phyloP scores from a whole-genome alignment of 1,140 invertebrate genomes.

The Trialeurodes vaporariorum region DNA sequence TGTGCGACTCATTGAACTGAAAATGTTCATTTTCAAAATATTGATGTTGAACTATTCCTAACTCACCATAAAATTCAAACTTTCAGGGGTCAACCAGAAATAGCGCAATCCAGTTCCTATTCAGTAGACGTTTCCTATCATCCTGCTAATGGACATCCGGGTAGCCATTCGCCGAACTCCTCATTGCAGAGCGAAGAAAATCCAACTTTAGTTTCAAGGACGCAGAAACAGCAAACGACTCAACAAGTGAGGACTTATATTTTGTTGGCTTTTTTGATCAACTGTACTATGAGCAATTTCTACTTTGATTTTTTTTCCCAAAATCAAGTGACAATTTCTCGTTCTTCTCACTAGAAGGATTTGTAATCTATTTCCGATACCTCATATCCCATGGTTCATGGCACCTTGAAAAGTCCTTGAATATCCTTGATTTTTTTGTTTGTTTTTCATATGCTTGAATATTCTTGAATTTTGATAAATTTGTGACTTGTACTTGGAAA shows the following conservation, averaged over 20 bases:
- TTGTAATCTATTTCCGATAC: neutral
- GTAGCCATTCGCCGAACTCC: conserved; percentile 43
- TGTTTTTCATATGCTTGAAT: too few species aligned
- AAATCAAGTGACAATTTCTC: neutral
- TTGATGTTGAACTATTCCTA: too few species aligned
- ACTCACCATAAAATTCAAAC: too few species aligned
- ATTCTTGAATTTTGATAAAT: too few species aligned
- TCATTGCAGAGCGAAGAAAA: conserved; percentile 42
- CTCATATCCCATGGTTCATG: neutral
- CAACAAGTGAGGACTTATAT: conserved; percentile 43
- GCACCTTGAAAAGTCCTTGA: too few species aligned
- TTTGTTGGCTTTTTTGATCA: too few species aligned
- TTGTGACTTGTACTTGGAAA: neutral
- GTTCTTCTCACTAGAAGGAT: neutral
- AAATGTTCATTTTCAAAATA: too few species aligned
- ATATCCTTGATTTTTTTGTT: too few species aligned
- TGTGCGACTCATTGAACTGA: too few species aligned
- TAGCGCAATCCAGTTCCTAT: conserved; percentile 28
- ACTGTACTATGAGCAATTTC: too few species aligned
- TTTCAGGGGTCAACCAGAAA: conserved; percentile 27
- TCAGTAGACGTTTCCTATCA: conserved; percentile 27
- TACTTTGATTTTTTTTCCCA: conserved; percentile 3
- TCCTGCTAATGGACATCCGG: conserved; percentile 43
- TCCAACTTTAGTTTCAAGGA: conserved; percentile 39
- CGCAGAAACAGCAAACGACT: conserved; percentile 45